Evolutionary conservation across 2,888 invertebrate species (phyloP), one percentile per base, ranked within the genome.

Genomic region (Celastrina argiolus): DNA sequence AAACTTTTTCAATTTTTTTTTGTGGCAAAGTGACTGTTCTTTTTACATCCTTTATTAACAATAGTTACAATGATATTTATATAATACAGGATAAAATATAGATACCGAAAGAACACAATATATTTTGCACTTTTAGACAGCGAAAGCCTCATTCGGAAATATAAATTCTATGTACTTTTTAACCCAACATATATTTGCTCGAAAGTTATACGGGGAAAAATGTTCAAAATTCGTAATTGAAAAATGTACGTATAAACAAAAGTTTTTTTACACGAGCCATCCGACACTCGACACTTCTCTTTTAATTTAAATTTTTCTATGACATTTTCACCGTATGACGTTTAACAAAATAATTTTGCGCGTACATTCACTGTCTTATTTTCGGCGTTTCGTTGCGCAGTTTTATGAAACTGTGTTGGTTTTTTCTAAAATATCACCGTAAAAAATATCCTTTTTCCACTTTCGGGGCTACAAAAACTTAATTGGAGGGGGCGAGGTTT

Each of bases 401-500:
- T 14, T 61, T 61, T 14, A 39, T 39, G 61, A 6, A 36, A 34
- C 10, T 18, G 34, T 18, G 18, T 22, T 39, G n/a, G 61, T 61
- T 61, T 61, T 51, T 61, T 61, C 61, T 61, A 61, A 61, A 61
- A 61, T 61, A 61, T 39, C 14, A 6, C 12, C 59, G 61, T 61
- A 22, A 18, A 39, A 61, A 61, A 61, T 36, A 14, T 61, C 39
- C 61, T 39, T 26, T 56, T 56, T 22, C 61, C 34, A 39, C 61
- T 22, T 61, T 39, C 18, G 36, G 10, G 18, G 61, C 61, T 22
- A 22, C 22, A 61, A 61, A 61, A 61, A 39, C 61, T 36, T 36
- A 61, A 61, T 61, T 61, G 58, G 36, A 42, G 18, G 42, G 58
- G 28, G 77, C 79, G 79, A 81, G 80, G 76, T 76, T 73, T 76